A percentile compares a stretch with the other conserved stretches of the same genome.
Evolutionary conservation across 1,140 invertebrate genomes (phyloP).

Genomic region (Lasaia peninsularis): DNA sequence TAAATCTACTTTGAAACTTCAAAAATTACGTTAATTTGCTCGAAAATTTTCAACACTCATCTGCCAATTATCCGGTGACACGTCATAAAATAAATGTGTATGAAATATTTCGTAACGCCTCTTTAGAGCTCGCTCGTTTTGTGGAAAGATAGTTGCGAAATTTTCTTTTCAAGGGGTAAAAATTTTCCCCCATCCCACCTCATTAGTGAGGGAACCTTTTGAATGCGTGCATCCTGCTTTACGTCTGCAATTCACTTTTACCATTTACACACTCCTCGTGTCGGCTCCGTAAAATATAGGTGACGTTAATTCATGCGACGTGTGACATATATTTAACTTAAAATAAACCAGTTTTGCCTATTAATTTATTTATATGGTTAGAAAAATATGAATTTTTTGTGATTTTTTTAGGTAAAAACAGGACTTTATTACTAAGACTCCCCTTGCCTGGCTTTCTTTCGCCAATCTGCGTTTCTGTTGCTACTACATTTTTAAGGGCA

Average conservation of each 20-base stretch:
- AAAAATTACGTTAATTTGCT: too few species aligned
- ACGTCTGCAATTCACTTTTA: conserved; percentile 45
- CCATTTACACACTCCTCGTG: conserved; percentile 42
- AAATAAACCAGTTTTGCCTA: neutral
- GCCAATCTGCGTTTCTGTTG: too few species aligned
- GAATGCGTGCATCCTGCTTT: conserved; percentile 52
- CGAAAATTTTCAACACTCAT: too few species aligned
- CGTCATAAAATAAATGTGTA: too few species aligned
- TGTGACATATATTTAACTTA: conserved; percentile 8
- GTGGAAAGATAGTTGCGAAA: too few species aligned
- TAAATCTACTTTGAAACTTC: too few species aligned
- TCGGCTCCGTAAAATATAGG: conserved; percentile 23
- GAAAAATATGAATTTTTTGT: neutral
- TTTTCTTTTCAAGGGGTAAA: conserved; percentile 46
- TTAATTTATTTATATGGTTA: neutral
- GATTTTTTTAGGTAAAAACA: neutral
- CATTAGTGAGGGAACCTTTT: conserved; percentile 61
- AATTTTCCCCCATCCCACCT: conserved; percentile 53
- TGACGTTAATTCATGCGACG: conserved; percentile 19
- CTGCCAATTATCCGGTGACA: too few species aligned
- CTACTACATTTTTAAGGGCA: too few species aligned
- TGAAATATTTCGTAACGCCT: too few species aligned
- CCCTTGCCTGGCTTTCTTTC: too few species aligned
- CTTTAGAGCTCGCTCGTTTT: too few species aligned
- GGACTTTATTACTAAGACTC: too few species aligned